Conservation (phyloP, 2,797 vertebrate genomes). For the Psittacula echo region DNA sequence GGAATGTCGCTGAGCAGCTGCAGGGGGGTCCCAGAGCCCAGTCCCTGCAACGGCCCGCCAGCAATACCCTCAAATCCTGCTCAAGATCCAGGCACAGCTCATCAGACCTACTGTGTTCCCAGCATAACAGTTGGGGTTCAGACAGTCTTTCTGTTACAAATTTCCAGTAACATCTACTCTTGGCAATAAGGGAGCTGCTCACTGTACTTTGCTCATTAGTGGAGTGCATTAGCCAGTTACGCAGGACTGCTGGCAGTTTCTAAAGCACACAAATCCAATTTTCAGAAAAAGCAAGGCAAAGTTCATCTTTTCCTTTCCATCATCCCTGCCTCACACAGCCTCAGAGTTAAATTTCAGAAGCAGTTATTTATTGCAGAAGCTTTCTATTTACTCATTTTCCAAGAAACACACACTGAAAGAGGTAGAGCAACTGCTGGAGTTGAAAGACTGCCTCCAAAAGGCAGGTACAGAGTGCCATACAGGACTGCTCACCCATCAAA, state of each 20-base stretch:
- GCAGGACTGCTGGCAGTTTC: background rate
- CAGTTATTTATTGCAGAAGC: conserved; percentile 41
- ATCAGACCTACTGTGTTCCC: background rate
- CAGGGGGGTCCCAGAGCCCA: background rate
- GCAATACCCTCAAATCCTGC: background rate
- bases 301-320: conserved; percentile 23
- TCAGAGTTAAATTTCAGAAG: conserved; percentile 33
- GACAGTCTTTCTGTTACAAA: background rate
- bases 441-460: background rate
- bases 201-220: background rate
- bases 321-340: background rate
- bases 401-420: background rate
- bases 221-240: background rate
- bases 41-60: background rate
- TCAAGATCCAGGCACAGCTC: background rate
- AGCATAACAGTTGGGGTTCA: background rate
- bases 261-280: conserved; percentile 7
- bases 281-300: conserved; percentile 42
- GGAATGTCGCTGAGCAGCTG: conserved; percentile 52
- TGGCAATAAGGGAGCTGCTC: background rate
- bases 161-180: conserved; percentile 30
- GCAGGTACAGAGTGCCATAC: background rate
- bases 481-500: background rate
- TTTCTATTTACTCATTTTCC: conserved; percentile 47
- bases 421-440: background rate